These are phyloP conservation scores for Choristoneura fumiferana DNA, from an alignment of 1,140 invertebrate species.

Conservation along the genomic window DNA sequence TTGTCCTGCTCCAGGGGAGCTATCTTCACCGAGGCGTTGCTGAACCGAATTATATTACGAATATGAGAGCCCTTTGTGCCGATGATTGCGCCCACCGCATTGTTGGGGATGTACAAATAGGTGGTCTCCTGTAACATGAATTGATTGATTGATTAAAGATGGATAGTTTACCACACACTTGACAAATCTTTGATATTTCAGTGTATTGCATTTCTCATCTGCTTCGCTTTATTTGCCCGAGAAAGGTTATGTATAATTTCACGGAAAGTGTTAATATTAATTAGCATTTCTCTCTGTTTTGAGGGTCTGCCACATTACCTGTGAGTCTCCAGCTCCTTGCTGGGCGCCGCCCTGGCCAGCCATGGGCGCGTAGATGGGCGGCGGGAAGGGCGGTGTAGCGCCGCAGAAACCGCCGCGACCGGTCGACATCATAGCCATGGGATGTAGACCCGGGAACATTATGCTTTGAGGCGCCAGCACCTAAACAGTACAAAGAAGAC, in stretches of 20 bases:
- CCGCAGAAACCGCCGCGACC: conserved; percentile 82
- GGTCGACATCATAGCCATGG: conserved; percentile 98
- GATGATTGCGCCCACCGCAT: conserved; percentile 97
- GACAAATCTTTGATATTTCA: too few relatives aligned
- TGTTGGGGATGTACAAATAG: conserved; percentile 97
- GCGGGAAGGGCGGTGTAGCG: conserved; percentile 77
- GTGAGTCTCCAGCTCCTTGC: conserved; percentile 75
- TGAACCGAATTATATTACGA: conserved; percentile 97
- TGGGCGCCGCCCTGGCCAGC: conserved; percentile 77
- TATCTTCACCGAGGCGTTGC: conserved; percentile 96
- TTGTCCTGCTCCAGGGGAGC: conserved; percentile 91
- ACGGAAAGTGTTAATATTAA: too few relatives aligned
- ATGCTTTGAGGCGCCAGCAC: conserved; percentile 90
- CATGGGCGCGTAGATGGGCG: conserved; percentile 79
- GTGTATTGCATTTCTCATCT: too few relatives aligned
- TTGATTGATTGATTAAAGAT: too few relatives aligned
- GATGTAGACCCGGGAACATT: conserved; percentile 97
- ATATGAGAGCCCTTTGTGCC: conserved; percentile 98
- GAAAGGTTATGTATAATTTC: too few relatives aligned
- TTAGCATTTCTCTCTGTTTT: background rate
- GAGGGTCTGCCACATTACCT: conserved; percentile 87
- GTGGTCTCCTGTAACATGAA: conserved; percentile 87
- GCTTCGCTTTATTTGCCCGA: too few relatives aligned
- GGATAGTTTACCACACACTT: too few relatives aligned
- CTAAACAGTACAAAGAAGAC: conserved; percentile 48